Evolutionary conservation across 1,140 invertebrate genomes (phyloP).

Genomic region (Stenopsyche tienmushanensis): DNA sequence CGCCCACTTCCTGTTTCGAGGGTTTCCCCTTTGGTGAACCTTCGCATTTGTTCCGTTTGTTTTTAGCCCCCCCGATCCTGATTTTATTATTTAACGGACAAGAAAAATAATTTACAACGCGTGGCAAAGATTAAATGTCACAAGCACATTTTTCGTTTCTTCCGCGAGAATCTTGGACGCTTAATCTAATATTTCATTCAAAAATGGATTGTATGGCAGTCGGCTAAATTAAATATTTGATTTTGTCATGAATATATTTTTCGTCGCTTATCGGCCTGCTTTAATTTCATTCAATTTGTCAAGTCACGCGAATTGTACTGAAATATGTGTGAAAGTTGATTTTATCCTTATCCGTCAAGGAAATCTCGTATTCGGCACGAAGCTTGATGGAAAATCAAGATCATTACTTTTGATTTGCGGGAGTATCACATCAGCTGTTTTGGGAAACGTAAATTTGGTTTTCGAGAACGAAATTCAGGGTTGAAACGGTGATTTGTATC

Average conservation of each 20-base stretch:
- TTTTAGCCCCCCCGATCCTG: not conserved
- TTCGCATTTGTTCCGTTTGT: not conserved
- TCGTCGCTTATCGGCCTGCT: not conserved
- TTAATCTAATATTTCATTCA: not conserved
- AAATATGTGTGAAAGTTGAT: not conserved
- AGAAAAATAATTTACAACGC: constrained; percentile 3
- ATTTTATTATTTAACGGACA: constrained; percentile 8
- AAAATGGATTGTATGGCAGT: no score
- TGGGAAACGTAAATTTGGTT: no score
- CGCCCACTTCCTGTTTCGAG: constrained; percentile 5
- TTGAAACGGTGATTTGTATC: no score
- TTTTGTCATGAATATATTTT: no score
- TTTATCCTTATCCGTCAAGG: no score
- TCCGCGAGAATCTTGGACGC: not conserved
- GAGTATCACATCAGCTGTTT: no score
- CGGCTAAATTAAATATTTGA: no score
- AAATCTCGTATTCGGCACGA: no score
- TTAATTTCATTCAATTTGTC: not conserved
- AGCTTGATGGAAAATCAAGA: no score
- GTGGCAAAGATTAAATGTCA: not conserved
- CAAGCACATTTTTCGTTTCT: not conserved
- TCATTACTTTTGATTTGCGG: no score
- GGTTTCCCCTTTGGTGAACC: not conserved
- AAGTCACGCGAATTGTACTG: not conserved
- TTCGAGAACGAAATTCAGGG: no score